Conservation (phyloP, 2,113 vertebrate genomes). For the Glareola pratincola region DNA sequence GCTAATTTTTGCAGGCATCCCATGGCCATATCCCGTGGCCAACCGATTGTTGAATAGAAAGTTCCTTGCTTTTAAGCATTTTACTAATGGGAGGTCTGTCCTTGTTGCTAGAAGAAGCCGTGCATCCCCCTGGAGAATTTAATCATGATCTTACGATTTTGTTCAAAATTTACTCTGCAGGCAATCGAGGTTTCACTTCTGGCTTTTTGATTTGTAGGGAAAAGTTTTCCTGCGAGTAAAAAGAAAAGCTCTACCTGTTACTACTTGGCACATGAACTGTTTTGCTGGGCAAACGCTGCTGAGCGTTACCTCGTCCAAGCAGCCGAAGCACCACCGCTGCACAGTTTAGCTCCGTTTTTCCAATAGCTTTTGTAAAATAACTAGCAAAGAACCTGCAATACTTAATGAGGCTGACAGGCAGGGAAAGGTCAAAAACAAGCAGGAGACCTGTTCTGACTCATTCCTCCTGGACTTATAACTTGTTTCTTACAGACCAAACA, state of each 20-base stretch:
- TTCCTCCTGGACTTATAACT: constrained; percentile 37
- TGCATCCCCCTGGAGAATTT: background rate
- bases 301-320: background rate
- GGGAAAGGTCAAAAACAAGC: background rate
- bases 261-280: background rate
- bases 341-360: background rate
- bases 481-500: constrained; percentile 40
- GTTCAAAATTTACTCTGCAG: background rate
- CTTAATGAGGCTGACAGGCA: constrained; percentile 34
- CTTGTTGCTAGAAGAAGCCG: background rate
- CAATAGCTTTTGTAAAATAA: constrained; percentile 18
- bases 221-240: background rate
- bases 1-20: background rate
- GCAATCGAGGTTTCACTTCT: background rate
- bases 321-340: background rate
- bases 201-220: background rate
- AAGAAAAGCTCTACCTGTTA: background rate
- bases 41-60: background rate
- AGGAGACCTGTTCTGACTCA: constrained; percentile 36
- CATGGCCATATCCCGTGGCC: background rate
- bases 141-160: background rate
- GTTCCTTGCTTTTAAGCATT: background rate
- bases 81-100: background rate
- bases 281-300: background rate
- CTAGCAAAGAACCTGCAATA: background rate